These are phyloP conservation scores for Proales similis DNA, from an alignment of 1,140 invertebrate genomes.

Conservation along the genomic window DNA sequence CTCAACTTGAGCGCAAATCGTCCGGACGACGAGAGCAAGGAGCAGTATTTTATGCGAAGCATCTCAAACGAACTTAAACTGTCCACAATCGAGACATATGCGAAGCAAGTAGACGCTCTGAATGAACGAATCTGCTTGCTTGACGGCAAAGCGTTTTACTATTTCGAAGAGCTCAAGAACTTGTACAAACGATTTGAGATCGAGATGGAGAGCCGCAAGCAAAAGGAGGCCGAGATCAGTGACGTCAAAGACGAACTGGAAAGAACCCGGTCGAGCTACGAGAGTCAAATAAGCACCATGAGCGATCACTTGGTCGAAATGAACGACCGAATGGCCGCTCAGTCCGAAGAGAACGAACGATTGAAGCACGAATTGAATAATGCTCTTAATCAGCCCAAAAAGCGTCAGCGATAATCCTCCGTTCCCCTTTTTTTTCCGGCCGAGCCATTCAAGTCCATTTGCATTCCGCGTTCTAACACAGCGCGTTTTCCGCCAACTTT, in stretches of 20 bases:
- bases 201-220: background rate
- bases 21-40: too few relatives aligned
- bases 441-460: background rate
- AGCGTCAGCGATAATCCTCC: too few relatives aligned
- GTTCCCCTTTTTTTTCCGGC: background rate
- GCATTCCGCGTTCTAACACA: background rate
- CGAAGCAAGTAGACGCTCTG: slow-evolving; percentile 3
- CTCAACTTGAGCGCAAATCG: too few relatives aligned
- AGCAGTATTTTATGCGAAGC: too few relatives aligned
- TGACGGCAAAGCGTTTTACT: slow-evolving; percentile 9
- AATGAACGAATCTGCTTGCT: slow-evolving; percentile 12
- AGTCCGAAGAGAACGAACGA: slow-evolving; percentile 29
- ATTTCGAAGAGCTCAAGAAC: slow-evolving; percentile 12
- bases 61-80: too few relatives aligned
- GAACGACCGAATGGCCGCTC: slow-evolving; percentile 24
- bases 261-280: slow-evolving; percentile 8
- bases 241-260: slow-evolving; percentile 29
- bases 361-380: slow-evolving; percentile 23
- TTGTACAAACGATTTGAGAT: slow-evolving; percentile 9
- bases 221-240: background rate
- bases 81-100: background rate
- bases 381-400: too few relatives aligned
- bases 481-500: background rate
- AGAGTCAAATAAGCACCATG: slow-evolving; percentile 36
- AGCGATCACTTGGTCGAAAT: slow-evolving; percentile 36